Evolutionary conservation across 2,113 vertebrate genomes (phyloP), one percentile per base, ranked within the genome.

Genomic region (Illadopsis cleaveri): DNA sequence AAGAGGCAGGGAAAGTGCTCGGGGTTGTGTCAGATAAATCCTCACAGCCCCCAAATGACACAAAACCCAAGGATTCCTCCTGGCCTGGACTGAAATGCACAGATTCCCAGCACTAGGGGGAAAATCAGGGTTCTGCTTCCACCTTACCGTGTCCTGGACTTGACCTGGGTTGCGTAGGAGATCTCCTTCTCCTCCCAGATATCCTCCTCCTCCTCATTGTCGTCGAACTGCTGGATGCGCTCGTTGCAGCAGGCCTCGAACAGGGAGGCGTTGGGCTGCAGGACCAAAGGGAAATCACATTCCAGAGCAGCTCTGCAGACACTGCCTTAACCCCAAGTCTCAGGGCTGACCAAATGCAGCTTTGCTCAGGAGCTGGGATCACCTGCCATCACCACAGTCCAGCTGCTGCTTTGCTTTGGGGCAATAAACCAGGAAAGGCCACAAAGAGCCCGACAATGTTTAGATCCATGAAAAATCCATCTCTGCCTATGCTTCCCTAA

Each of bases 241-340:
- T 99, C 99, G 27, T 98, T 98, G 98, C 99, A 99, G 97, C 99
- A 99, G 81, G 99, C 99, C 96, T 99, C 99, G 47, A 99, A 99
- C 56, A 99, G 98, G 93, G 99, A 98, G 8, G 98, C 98, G 2
- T 98, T 99, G 96, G 99, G 98, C 99, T 99, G 89, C 5, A 51
- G 72, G 54, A 33, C 2, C 62, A 73, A 3, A 47, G 69, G 53
- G 6, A 71, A 17, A 40, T 12, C 27, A 57, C 25, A 15, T 3
- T 54, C 56, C 69, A 24, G 1, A 44, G 7, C 1, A 1, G 16
- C 37, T 9, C 17, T 15, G 47, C 8, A 25, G 8, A 44, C 38
- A 31, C 7, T 3, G 27, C 33, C 10, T 3, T 1, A 4, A 45
- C 6, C 31, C 17, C 37, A 6, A 4, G 10, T 0, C 17, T 47